Percentiles rank a stretch among this genome's conserved stretches.
Conservation (phyloP, 2,113 vertebrate genomes). For the Vidua macroura region DNA sequence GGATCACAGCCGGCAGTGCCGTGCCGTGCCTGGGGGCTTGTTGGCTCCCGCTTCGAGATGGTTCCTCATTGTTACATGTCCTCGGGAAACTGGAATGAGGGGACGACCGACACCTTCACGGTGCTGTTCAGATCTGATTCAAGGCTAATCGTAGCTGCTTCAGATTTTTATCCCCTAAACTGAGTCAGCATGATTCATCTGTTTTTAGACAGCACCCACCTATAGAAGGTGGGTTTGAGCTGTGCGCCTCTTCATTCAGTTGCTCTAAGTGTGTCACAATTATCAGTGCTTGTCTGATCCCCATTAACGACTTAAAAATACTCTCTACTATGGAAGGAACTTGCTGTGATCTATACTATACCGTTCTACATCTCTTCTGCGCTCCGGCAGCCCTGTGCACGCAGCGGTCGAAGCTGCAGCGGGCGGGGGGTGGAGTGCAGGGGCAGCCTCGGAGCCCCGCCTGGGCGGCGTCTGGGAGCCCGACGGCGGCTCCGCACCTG, state of each 20-base stretch:
- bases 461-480: background rate
- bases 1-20: background rate
- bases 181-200: background rate
- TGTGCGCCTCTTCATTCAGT: background rate
- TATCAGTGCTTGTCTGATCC: background rate
- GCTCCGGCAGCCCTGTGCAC: accelerated
- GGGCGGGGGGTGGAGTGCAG: background rate
- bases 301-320: background rate
- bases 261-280: background rate
- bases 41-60: accelerated
- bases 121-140: background rate
- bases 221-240: background rate
- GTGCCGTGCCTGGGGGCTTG: accelerated
- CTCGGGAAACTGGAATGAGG: accelerated
- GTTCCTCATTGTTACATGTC: no score
- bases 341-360: accelerated
- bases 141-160: background rate
- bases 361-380: accelerated
- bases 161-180: background rate
- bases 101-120: accelerated
- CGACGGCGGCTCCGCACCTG: background rate
- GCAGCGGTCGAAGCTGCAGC: accelerated
- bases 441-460: background rate
- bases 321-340: accelerated
- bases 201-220: background rate